Evolutionary conservation across 2,888 invertebrate species (phyloP).

Genomic region (Dasysyrphus tricinctus): DNA sequence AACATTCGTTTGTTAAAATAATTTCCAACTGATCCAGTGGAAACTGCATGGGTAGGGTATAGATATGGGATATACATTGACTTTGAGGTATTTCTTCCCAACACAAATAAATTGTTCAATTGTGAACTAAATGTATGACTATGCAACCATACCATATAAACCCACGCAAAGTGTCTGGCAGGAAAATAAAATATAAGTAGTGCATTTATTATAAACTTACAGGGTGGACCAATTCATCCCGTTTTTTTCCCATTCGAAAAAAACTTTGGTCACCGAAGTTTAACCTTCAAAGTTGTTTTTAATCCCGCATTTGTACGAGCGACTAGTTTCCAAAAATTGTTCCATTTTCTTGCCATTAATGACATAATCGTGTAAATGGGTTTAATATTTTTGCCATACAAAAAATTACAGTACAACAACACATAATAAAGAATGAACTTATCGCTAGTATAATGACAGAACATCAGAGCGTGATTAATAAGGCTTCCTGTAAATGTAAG

Average conservation of each 20-base stretch:
- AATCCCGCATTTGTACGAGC: no score
- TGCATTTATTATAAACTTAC: not conserved
- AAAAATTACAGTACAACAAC: no score
- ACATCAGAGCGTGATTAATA: no score
- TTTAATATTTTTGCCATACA: no score
- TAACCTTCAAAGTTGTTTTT: no score
- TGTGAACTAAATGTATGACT: conserved; percentile 29
- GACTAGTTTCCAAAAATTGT: no score
- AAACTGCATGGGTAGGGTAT: not conserved
- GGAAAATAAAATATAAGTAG: conserved; percentile 16
- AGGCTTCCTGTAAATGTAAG: no score
- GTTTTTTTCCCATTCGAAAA: not conserved
- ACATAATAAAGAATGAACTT: no score
- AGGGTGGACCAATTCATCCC: not conserved
- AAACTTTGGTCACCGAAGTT: no score
- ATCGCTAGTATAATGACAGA: no score
- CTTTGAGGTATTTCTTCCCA: conserved; percentile 29
- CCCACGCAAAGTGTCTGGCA: conserved; percentile 34
- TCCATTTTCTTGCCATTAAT: no score
- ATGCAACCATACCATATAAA: not conserved
- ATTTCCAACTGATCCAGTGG: conserved; percentile 7
- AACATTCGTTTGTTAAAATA: conserved; percentile 10
- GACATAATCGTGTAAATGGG: no score
- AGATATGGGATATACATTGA: not conserved
- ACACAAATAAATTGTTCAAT: conserved; percentile 36